Conservation (phyloP, 2,113 vertebrate species). For the Nothobranchius furzeri region DNA sequence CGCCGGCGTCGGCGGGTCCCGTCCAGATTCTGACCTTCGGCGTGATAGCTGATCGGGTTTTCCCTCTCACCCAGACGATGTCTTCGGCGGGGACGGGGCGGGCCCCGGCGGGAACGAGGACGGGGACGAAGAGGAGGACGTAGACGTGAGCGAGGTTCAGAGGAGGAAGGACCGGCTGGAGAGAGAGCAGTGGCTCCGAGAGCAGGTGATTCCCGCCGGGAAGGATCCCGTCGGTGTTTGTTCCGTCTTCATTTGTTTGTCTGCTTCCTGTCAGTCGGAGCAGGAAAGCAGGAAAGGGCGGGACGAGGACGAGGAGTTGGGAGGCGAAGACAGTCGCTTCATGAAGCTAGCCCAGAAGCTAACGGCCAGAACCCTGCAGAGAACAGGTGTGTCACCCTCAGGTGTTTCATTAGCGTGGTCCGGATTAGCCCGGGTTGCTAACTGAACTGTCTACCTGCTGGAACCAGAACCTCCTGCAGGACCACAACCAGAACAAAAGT, state of each 20-base stretch:
- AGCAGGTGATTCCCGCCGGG: slow-evolving; percentile 81
- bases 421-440: neutral
- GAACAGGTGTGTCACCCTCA: slow-evolving; percentile 78
- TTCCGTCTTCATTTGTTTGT: neutral
- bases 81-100: slow-evolving; percentile 74
- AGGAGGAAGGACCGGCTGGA: slow-evolving; percentile 92
- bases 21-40: too few relatives aligned
- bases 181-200: slow-evolving; percentile 91
- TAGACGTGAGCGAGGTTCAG: slow-evolving; percentile 85
- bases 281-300: slow-evolving; percentile 74
- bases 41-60: neutral
- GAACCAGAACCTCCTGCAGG: slow-evolving; percentile 50
- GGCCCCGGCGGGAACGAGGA: slow-evolving; percentile 80
- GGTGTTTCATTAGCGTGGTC: neutral
- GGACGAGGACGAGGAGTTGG: slow-evolving; percentile 78
- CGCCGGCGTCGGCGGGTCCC: too few relatives aligned
- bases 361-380: slow-evolving; percentile 87
- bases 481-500: slow-evolving; percentile 53
- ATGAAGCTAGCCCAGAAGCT: slow-evolving; percentile 95
- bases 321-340: slow-evolving; percentile 88
- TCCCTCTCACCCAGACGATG: slow-evolving; percentile 59
- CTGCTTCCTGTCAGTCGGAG: slow-evolving; percentile 71
- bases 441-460: neutral
- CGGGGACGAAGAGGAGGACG: slow-evolving; percentile 80
- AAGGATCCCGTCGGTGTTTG: too few relatives aligned